These are phyloP conservation scores for Ornithoptera priamus DNA, from an alignment of 2,888 invertebrate genomes.

Conservation along the genomic window DNA sequence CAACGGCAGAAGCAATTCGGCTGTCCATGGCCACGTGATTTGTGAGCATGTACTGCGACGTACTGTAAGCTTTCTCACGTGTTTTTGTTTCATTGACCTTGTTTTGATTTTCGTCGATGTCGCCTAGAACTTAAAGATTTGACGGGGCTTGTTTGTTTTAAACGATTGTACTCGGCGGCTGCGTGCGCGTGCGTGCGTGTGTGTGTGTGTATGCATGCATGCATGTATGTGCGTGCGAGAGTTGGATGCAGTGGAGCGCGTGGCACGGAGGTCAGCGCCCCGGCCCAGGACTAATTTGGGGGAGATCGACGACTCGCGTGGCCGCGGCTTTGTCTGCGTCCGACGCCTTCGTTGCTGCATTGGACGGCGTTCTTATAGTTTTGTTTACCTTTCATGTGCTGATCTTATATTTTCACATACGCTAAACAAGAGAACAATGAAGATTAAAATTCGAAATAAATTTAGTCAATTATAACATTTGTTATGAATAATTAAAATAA, in stretches of 20 bases:
- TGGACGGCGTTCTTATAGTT: conserved; percentile 48
- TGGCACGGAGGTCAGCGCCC: conserved; percentile 71
- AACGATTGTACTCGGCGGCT: conserved; percentile 7
- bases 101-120: conserved; percentile 33
- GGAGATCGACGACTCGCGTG: conserved; percentile 75
- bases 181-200: neutral
- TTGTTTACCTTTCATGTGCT: conserved; percentile 48
- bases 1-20: conserved; percentile 10
- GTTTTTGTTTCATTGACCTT: conserved; percentile 54
- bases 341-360: conserved; percentile 47
- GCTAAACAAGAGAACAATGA: conserved; percentile 18
- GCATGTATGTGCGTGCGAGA: conserved; percentile 4
- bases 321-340: conserved; percentile 72
- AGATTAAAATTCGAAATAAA: neutral
- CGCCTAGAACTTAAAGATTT: neutral
- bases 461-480: neutral
- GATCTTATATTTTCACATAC: conserved; percentile 34
- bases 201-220: no score
- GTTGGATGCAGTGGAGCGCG: conserved; percentile 37
- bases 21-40: conserved; percentile 29
- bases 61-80: conserved; percentile 41
- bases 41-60: conserved; percentile 33
- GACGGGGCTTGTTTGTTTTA: conserved; percentile 19
- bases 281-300: conserved; percentile 78
- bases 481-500: neutral